phyloP scores from a whole-genome alignment of 23 tunicate species.

The Trididemnum miniatum region DNA sequence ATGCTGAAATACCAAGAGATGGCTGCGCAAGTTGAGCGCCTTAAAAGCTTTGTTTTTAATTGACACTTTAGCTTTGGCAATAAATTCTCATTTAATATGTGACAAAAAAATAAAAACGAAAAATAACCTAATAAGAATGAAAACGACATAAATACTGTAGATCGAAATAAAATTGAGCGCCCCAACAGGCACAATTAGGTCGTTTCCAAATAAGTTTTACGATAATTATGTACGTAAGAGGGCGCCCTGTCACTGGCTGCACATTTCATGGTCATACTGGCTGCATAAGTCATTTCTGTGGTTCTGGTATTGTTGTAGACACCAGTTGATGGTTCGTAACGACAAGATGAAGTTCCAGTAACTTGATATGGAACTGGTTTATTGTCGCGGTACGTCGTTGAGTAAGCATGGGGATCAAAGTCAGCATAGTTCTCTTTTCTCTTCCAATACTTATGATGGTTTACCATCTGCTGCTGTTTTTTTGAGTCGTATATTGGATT shows the following conservation, averaged over 20 bases:
- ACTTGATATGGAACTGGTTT: background rate
- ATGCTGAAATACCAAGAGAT: too few species aligned
- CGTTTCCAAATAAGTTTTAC: conserved; percentile 3
- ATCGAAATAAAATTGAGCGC: too few species aligned
- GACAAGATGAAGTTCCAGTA: conserved; percentile 25
- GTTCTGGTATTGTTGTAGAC: background rate
- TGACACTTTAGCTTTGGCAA: too few species aligned
- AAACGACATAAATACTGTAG: too few species aligned
- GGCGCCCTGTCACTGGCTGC: conserved; percentile 2
- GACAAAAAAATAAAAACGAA: too few species aligned
- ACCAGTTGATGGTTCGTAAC: conserved; percentile 9
- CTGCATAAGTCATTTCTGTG: conserved; percentile 11
- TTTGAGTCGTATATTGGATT: background rate
- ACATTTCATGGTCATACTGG: conserved; percentile 21
- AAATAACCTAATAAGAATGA: too few species aligned
- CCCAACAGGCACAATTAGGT: background rate
- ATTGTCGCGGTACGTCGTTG: background rate
- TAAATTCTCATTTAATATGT: too few species aligned
- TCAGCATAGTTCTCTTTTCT: background rate
- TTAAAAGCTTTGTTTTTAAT: too few species aligned
- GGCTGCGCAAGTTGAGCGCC: too few species aligned
- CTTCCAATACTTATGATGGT: background rate
- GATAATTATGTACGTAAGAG: conserved; percentile 10
- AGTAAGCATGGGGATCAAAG: background rate
- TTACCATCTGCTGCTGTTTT: background rate